Conservation (phyloP, 2,113 vertebrate genomes). For the Coptodon rendalli region DNA sequence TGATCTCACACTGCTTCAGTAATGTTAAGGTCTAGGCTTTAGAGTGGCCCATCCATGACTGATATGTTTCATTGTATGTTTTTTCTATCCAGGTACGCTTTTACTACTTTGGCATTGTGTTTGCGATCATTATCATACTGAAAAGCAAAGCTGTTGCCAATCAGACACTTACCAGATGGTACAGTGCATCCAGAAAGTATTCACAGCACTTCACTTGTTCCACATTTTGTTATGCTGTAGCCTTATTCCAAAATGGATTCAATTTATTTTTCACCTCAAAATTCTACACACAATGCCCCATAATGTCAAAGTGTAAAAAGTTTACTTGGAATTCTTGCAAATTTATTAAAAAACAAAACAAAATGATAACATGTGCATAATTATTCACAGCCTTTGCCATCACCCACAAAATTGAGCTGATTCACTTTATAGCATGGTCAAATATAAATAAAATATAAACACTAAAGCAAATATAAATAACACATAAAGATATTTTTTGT, state of each 20-base stretch:
- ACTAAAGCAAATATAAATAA: background rate
- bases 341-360: background rate
- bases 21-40: background rate
- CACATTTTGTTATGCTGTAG: background rate
- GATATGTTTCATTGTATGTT: background rate
- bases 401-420: background rate
- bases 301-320: background rate
- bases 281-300: background rate
- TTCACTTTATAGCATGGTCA: background rate
- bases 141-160: background rate
- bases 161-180: background rate
- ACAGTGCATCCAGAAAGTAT: background rate
- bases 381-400: background rate
- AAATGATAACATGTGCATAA: background rate
- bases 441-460: background rate
- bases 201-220: background rate
- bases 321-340: background rate
- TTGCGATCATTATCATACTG: background rate
- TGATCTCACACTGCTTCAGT: background rate
- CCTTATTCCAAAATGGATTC: background rate
- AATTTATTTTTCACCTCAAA: background rate
- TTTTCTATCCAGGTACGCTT: background rate
- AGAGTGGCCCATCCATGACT: background rate
- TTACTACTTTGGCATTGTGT: background rate
- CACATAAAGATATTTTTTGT: background rate